These are phyloP conservation scores for Antennarius striatus DNA, from an alignment of 2,113 vertebrate species.

Conservation along the genomic window DNA sequence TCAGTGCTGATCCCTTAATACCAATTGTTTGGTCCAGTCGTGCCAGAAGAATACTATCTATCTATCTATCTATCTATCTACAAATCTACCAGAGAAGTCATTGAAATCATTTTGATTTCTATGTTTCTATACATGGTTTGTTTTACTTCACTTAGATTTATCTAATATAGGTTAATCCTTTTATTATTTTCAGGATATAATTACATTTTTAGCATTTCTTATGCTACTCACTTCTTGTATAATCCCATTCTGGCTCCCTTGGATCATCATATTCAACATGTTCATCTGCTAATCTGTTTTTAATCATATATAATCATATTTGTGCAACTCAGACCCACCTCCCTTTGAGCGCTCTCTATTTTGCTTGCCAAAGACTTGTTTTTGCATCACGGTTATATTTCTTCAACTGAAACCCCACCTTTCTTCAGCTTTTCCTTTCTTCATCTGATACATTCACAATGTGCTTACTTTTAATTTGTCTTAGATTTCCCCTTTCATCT, in stretches of 20 bases:
- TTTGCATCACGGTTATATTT: constrained; percentile 14
- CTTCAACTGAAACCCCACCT: not conserved
- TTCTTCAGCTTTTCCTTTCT: constrained; percentile 13
- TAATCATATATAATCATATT: constrained; percentile 11
- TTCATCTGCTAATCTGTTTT: constrained; percentile 9
- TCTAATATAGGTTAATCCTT: too few species aligned
- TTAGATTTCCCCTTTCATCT: not conserved
- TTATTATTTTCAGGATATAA: too few species aligned
- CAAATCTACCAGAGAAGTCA: too few species aligned
- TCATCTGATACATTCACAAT: not conserved
- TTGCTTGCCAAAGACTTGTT: not conserved
- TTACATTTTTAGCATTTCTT: too few species aligned
- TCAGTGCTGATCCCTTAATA: too few species aligned
- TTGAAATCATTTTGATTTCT: too few species aligned
- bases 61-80: too few species aligned
- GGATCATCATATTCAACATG: constrained; percentile 9
- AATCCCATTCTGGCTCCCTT: not conserved
- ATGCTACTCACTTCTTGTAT: too few species aligned
- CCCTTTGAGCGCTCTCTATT: constrained; percentile 4
- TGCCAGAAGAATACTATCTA: too few species aligned
- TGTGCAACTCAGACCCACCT: constrained; percentile 13
- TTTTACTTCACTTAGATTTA: too few species aligned
- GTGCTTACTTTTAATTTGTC: not conserved
- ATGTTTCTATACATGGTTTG: too few species aligned
- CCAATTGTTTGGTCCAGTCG: too few species aligned